A percentile compares a stretch with the other conserved stretches of the same genome.
Evolutionary conservation across 2,113 vertebrate species (phyloP).

Genomic region (Chloropsis hardwickii): DNA sequence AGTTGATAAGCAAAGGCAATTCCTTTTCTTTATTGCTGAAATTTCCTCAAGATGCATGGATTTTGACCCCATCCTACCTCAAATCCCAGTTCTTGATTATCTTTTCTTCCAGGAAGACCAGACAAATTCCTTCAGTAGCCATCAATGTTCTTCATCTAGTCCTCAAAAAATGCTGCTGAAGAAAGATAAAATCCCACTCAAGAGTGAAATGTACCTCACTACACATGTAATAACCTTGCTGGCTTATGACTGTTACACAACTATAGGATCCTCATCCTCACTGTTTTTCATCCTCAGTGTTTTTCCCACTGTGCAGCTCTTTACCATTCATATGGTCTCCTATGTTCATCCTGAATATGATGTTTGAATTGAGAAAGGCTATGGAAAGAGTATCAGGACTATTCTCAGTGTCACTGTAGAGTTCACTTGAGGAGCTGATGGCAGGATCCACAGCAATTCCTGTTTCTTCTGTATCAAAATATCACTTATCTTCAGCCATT

Average conservation of each 20-base stretch:
- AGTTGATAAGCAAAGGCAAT: not conserved
- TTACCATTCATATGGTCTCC: not conserved
- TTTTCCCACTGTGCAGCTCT: not conserved
- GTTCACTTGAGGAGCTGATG: not conserved
- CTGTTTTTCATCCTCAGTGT: not conserved
- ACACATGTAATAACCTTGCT: not conserved
- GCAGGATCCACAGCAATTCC: not conserved
- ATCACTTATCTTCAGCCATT: not conserved
- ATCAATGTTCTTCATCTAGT: not conserved
- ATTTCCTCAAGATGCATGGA: not conserved
- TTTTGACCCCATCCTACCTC: not conserved
- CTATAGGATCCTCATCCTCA: not conserved
- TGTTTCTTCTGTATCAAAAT: not conserved
- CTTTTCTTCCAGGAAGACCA: not conserved
- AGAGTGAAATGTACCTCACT: not conserved
- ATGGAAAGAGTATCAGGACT: not conserved
- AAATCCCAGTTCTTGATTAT: not conserved
- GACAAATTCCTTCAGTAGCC: not conserved
- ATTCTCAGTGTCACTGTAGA: not conserved
- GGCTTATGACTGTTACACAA: not conserved
- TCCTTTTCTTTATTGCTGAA: not conserved
- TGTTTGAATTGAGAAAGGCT: not conserved
- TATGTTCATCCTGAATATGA: rapidly evolving
- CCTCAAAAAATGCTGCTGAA: not conserved
- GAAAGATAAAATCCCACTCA: not conserved